A percentile compares a stretch with the other conserved stretches of the same genome.
Evolutionary conservation across 2,113 vertebrate genomes (phyloP).

Genomic region (Corydoras sp.): DNA sequence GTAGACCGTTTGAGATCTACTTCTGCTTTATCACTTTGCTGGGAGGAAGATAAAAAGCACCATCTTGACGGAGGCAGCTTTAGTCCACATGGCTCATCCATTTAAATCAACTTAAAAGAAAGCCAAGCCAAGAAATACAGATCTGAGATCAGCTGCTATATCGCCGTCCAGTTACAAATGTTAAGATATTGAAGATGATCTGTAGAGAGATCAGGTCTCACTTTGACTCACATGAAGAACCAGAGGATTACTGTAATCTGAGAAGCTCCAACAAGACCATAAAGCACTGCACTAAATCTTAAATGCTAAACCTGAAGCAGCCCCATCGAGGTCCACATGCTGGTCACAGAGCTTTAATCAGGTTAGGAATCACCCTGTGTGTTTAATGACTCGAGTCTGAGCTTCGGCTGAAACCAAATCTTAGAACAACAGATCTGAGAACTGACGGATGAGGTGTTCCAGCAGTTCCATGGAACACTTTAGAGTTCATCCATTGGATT

Average conservation of each 20-base stretch:
- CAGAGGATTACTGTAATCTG: constrained; percentile 1
- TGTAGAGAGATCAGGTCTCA: neutral
- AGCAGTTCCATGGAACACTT: constrained; percentile 43
- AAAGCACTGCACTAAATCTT: constrained; percentile 7
- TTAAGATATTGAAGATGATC: neutral
- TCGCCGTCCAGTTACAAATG: neutral
- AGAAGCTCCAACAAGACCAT: neutral
- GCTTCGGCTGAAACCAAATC: constrained; percentile 12
- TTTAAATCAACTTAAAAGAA: neutral
- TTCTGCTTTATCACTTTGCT: constrained; percentile 11
- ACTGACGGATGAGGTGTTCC: constrained; percentile 5
- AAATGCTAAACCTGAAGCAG: neutral
- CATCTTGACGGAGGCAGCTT: neutral
- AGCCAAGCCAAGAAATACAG: neutral
- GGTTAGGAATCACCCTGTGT: neutral
- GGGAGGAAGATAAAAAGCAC: constrained; percentile 2
- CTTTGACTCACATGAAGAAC: neutral
- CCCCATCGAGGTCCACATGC: neutral
- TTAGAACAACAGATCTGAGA: constrained; percentile 5
- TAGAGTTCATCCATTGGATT: neutral
- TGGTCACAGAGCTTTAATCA: neutral
- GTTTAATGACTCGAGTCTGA: neutral
- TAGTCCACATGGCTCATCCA: too few species aligned
- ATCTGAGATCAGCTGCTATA: neutral
- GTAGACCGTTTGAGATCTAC: constrained; percentile 5